Percentiles rank a stretch among this genome's conserved stretches.
Conservation (phyloP, 2,888 invertebrate species). For the Luperina testacea region DNA sequence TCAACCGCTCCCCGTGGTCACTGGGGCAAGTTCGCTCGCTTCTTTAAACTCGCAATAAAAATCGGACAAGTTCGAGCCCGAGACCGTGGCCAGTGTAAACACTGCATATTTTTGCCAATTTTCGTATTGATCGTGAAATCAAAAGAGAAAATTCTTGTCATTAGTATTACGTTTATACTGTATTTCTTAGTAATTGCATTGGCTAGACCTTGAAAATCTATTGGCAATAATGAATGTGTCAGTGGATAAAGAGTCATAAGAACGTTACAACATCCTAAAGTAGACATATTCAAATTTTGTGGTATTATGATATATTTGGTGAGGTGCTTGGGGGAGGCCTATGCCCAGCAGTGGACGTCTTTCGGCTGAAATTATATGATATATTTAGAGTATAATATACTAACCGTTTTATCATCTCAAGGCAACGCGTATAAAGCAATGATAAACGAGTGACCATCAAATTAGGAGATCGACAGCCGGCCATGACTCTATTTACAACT, state of each 20-base stretch:
- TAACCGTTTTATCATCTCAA: slow-evolving; percentile 75
- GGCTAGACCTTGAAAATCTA: slow-evolving; percentile 51
- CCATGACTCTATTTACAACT: slow-evolving; percentile 87
- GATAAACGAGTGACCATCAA: slow-evolving; percentile 86
- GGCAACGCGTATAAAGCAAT: slow-evolving; percentile 74
- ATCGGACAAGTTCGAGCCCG: slow-evolving; percentile 86
- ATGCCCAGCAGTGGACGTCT: too few relatives aligned
- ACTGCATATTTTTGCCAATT: slow-evolving; percentile 71
- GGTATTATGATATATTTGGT: slow-evolving; percentile 55
- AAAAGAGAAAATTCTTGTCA: slow-evolving; percentile 32
- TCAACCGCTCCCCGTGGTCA: slow-evolving; percentile 83
- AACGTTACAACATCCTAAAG: slow-evolving; percentile 44
- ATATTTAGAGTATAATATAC: slow-evolving; percentile 51
- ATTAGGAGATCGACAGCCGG: slow-evolving; percentile 89
- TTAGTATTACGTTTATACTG: slow-evolving; percentile 20
- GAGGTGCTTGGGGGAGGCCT: too few relatives aligned
- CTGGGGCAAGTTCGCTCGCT: slow-evolving; percentile 88
- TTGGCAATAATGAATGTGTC: slow-evolving; percentile 39
- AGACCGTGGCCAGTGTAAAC: slow-evolving; percentile 82
- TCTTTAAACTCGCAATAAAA: slow-evolving; percentile 86
- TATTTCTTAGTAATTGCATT: slow-evolving; percentile 41
- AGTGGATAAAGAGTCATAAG: slow-evolving; percentile 23
- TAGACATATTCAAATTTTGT: slow-evolving; percentile 49
- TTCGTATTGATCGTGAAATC: slow-evolving; percentile 52
- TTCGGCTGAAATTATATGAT: slow-evolving; percentile 31